Base-by-base conservation (phyloP, 2,797 vertebrate species). In the Diceros bicornis region DNA sequence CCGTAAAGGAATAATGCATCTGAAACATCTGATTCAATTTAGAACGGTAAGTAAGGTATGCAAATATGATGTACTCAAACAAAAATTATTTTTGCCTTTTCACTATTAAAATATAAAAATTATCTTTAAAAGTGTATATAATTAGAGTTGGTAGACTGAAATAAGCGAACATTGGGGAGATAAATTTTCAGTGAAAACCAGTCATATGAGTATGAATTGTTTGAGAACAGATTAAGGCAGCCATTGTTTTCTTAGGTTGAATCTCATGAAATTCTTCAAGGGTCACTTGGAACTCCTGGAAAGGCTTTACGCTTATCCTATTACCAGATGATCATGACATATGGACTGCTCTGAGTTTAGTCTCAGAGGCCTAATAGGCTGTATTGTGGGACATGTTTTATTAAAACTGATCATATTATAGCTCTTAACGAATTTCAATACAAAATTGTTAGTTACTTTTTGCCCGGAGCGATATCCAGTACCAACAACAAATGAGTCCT, bases 1-100 rank as follows among this genome's bases (percentile, higher is more conserved):
- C 98, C 98, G 99, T 96, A 99, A 99, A 98, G 99, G 99, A 95
- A 99, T 99, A 98, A 99, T 99, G 99, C 99, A 99, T 97, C 99
- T 99, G 99, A 99, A 99, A 89, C 99, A 99, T 97, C 98, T 99
- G 89, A 96, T 99, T 95, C 99, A 99, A 98, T 99, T 99, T 97
- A 99, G 99, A 99, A 99, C 98, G 10, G 99, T 99, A 98, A 99
- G 99, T 98, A 86, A 88, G 83, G 6, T 6, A 16, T 93, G 68
- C 92, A n/a, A 0, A 29, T 32, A 8, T 29, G 10, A 21, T 17
- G 2, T 85, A 14, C 27, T 81, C 4, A 29, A 50, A 47, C 44
- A n/a, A 7, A 92, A 27, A 10, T 34, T 12, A 34, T 52, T 21
- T 27, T 68, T 91, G n/a, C 16, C 2, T 66, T 91, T 87, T 83